phyloP scores from a whole-genome alignment of 1,140 invertebrate species.

The Camponotus floridanus region DNA sequence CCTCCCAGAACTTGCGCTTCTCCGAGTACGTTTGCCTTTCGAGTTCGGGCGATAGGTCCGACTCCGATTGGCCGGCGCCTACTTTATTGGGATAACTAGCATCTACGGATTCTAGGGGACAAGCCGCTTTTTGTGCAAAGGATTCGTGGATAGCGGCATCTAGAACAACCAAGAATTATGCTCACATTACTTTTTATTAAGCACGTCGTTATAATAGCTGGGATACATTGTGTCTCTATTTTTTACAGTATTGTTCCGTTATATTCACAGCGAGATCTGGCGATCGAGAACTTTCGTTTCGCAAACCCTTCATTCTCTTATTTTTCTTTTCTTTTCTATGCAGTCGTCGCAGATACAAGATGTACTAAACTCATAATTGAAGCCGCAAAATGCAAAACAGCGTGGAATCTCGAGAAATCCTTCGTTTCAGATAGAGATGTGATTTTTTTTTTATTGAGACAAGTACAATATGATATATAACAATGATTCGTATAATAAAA shows the following conservation, averaged over 20 bases:
- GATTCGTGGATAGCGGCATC: constrained; percentile 84
- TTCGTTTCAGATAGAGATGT: neutral
- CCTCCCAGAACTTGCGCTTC: constrained; percentile 85
- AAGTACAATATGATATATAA: neutral
- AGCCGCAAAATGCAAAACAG: constrained; percentile 30
- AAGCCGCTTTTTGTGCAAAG: constrained; percentile 84
- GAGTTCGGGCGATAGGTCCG: constrained; percentile 78
- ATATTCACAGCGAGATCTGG: constrained; percentile 58
- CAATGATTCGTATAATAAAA: neutral
- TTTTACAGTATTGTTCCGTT: constrained; percentile 69
- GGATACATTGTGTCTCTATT: constrained; percentile 67
- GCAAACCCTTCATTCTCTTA: constrained; percentile 25
- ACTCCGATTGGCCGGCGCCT: constrained; percentile 74
- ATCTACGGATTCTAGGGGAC: constrained; percentile 85
- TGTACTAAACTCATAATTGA: constrained; percentile 2
- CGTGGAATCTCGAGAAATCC: neutral
- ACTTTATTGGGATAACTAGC: constrained; percentile 84
- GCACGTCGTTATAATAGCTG: constrained; percentile 54
- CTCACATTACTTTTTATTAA: constrained; percentile 83
- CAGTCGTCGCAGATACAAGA: constrained; percentile 16
- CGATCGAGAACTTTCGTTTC: constrained; percentile 61
- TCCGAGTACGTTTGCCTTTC: constrained; percentile 85
- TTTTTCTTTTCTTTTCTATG: constrained; percentile 22
- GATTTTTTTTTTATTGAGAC: neutral
- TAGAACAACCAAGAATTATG: constrained; percentile 85